A percentile compares a stretch with the other conserved stretches of the same genome.
Conservation (phyloP, 2,888 invertebrate species). For the Phalera bucephala region DNA sequence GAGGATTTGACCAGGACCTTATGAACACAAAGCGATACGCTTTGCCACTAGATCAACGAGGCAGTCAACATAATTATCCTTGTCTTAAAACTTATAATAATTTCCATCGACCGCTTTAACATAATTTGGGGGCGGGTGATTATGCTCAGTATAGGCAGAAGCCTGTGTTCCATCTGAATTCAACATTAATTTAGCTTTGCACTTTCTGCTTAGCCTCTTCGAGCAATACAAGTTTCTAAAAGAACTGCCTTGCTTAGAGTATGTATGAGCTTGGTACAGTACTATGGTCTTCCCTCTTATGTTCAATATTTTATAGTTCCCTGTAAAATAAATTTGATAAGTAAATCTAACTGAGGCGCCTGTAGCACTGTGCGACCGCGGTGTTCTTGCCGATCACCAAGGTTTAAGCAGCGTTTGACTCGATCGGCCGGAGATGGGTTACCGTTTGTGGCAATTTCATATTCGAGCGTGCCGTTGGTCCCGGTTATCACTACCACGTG, state of each 20-base stretch:
- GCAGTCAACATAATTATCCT: no score
- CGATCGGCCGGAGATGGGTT: no score
- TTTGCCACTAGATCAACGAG: no score
- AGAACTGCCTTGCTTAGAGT: slow-evolving; percentile 1
- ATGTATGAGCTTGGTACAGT: slow-evolving; percentile 4
- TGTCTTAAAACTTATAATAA: neutral
- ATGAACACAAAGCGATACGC: no score
- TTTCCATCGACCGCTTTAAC: neutral
- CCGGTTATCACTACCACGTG: no score
- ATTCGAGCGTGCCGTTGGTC: no score
- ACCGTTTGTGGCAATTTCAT: no score
- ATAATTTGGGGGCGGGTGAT: slow-evolving; percentile 9
- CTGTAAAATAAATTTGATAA: slow-evolving; percentile 3
- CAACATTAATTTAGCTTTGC: slow-evolving; percentile 7
- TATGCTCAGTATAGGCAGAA: slow-evolving; percentile 1
- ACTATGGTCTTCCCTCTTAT: neutral
- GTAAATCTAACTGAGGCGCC: no score
- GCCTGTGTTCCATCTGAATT: neutral
- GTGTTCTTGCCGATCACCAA: no score
- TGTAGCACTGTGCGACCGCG: no score
- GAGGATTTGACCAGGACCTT: no score
- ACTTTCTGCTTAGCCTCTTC: slow-evolving; percentile 1
- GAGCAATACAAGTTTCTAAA: slow-evolving; percentile 6
- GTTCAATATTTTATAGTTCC: slow-evolving; percentile 1
- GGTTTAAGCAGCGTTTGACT: no score